Percentiles rank a stretch among this genome's conserved stretches.
Conservation (phyloP, 1,140 invertebrate genomes). For the Drosophila erecta region DNA sequence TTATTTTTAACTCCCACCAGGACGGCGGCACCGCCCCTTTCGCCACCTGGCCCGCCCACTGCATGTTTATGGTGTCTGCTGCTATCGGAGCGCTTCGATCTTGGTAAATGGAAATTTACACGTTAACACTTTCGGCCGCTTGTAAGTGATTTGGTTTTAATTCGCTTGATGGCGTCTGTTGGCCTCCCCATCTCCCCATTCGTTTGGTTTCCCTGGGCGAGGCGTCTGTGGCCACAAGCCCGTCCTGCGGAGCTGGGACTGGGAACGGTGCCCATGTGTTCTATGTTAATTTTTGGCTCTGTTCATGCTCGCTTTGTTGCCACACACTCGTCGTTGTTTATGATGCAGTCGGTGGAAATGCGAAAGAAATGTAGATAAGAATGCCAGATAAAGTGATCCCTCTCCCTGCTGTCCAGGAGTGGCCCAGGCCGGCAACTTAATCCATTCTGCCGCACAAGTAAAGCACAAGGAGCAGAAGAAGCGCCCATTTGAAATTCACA, state of each 20-base stretch:
- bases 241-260: slow-evolving; percentile 51
- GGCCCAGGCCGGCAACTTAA: slow-evolving; percentile 32
- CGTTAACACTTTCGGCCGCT: slow-evolving; percentile 82
- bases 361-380: slow-evolving; percentile 74
- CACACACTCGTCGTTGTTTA: slow-evolving; percentile 63
- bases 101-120: slow-evolving; percentile 82
- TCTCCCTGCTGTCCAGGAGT: slow-evolving; percentile 3
- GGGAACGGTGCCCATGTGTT: slow-evolving; percentile 33
- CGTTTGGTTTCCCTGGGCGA: slow-evolving; percentile 30
- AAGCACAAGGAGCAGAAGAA: not conserved
- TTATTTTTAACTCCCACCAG: slow-evolving; percentile 56
- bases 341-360: slow-evolving; percentile 60
- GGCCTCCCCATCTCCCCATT: slow-evolving; percentile 19
- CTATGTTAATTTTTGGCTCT: slow-evolving; percentile 75
- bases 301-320: slow-evolving; percentile 69
- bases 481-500: slow-evolving; percentile 69
- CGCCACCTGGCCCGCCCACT: slow-evolving; percentile 29
- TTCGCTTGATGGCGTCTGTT: slow-evolving; percentile 80
- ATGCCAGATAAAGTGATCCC: slow-evolving; percentile 53
- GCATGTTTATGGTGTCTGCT: slow-evolving; percentile 74
- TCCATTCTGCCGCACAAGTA: slow-evolving; percentile 16
- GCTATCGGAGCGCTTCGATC: slow-evolving; percentile 76
- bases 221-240: slow-evolving; percentile 59
- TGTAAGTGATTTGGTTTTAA: slow-evolving; percentile 83
- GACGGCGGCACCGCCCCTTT: not conserved